Percentiles rank a stretch among this genome's conserved stretches.
phyloP scores from a whole-genome alignment of 2,113 vertebrate species.

The Neolamprologus fasciatus region DNA sequence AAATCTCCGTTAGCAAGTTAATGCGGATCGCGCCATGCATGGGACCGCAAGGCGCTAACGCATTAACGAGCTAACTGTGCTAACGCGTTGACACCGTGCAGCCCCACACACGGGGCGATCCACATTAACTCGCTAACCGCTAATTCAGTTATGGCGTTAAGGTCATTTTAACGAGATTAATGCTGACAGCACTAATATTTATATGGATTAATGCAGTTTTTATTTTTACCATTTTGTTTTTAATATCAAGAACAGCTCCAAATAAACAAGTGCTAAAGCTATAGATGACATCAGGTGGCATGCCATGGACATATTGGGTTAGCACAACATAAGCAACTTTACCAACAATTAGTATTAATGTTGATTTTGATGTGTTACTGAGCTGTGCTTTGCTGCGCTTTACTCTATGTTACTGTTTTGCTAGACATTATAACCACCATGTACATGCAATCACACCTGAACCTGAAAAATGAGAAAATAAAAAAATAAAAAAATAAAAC shows the following conservation, averaged over 20 bases:
- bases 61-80: neutral
- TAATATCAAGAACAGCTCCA: neutral
- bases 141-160: neutral
- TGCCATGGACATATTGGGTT: neutral
- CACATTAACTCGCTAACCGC: too few relatives aligned
- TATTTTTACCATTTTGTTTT: neutral
- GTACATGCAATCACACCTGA: neutral
- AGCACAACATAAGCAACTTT: neutral
- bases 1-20: neutral
- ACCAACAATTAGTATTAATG: neutral
- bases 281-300: neutral
- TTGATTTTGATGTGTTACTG: neutral
- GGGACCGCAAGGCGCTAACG: rapidly evolving
- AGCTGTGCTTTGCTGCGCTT: neutral
- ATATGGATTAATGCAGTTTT: neutral
- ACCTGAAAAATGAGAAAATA: neutral
- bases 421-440: neutral
- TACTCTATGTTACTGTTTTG: neutral
- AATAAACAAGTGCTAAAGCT: neutral
- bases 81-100: too few relatives aligned
- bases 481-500: neutral
- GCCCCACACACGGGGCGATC: too few relatives aligned
- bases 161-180: neutral
- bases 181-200: neutral
- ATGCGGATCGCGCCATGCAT: rapidly evolving